A percentile compares a stretch with the other conserved stretches of the same genome.
Conservation (phyloP, 2,888 invertebrate species). For the Automeris io region DNA sequence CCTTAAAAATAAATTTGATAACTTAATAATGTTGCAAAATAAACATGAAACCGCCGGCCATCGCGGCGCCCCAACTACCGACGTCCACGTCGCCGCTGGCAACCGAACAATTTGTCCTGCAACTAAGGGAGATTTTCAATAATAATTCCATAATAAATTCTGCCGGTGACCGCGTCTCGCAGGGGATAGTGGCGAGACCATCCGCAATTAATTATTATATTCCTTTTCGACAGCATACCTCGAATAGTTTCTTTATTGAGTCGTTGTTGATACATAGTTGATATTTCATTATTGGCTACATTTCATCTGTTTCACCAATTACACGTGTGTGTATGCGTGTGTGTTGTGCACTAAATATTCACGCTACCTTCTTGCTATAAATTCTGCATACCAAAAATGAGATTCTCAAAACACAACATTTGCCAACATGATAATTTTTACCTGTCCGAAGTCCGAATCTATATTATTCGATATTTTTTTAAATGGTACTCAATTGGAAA, state of each 20-base stretch:
- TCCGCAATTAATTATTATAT: slow-evolving; percentile 59
- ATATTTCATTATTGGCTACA: too few relatives aligned
- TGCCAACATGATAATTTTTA: too few relatives aligned
- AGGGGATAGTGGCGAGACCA: slow-evolving; percentile 35
- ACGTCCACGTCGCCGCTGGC: slow-evolving; percentile 30
- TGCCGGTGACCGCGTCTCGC: slow-evolving; percentile 35
- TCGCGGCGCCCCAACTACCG: slow-evolving; percentile 2
- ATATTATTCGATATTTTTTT: too few relatives aligned
- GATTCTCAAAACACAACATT: too few relatives aligned
- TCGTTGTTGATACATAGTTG: slow-evolving; percentile 18
- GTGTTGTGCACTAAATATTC: too few relatives aligned
- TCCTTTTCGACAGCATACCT: slow-evolving; percentile 51
- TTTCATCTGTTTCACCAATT: too few relatives aligned
- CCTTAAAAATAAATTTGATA: slow-evolving; percentile 4
- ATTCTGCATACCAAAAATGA: too few relatives aligned
- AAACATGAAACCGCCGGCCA: slow-evolving; percentile 20
- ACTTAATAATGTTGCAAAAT: slow-evolving; percentile 13
- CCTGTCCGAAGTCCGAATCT: too few relatives aligned
- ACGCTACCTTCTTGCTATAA: too few relatives aligned
- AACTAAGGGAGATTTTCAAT: slow-evolving; percentile 49
- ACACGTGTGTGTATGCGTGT: too few relatives aligned
- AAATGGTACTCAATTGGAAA: too few relatives aligned
- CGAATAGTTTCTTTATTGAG: slow-evolving; percentile 53
- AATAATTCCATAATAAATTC: slow-evolving; percentile 63
- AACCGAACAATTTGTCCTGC: slow-evolving; percentile 51